Percentiles rank a stretch among this genome's conserved stretches.
phyloP scores from a whole-genome alignment of 2,113 vertebrate genomes.

The Sardina pilchardus region DNA sequence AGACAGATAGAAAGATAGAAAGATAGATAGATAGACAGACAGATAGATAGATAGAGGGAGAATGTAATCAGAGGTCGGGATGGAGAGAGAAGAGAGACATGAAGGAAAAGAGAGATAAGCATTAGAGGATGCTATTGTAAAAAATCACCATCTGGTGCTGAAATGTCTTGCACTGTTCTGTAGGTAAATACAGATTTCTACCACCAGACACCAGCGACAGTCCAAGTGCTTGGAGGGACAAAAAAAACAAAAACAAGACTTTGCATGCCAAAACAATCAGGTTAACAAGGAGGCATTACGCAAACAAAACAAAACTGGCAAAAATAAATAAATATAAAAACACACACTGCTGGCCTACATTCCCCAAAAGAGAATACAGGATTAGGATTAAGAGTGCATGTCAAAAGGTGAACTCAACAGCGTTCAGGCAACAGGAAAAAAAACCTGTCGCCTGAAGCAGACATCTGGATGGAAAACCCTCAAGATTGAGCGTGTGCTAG shows the following conservation, averaged over 20 bases:
- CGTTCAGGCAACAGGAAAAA: neutral
- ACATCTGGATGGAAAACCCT: neutral
- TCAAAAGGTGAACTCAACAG: neutral
- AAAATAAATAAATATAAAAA: neutral
- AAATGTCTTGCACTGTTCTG: neutral
- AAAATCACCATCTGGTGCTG: neutral
- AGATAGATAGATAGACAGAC: too few species aligned
- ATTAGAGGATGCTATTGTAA: neutral
- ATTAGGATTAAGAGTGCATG: neutral
- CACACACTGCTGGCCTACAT: neutral
- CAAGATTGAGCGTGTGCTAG: neutral
- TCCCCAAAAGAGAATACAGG: neutral
- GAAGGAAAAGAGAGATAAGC: slow-evolving; percentile 30
- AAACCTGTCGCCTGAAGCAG: neutral
- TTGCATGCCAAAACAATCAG: neutral
- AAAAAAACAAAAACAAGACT: neutral
- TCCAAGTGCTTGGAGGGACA: neutral
- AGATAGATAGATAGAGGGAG: neutral
- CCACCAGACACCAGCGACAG: neutral
- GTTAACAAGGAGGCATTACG: neutral
- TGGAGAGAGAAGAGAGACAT: neutral
- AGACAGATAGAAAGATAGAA: too few species aligned
- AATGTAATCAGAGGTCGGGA: slow-evolving; percentile 22
- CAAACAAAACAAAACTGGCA: neutral
- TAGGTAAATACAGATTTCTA: neutral